A percentile compares a stretch with the other conserved stretches of the same genome.
Conservation (phyloP, 2,113 vertebrate species). For the Mesitornis unicolor region DNA sequence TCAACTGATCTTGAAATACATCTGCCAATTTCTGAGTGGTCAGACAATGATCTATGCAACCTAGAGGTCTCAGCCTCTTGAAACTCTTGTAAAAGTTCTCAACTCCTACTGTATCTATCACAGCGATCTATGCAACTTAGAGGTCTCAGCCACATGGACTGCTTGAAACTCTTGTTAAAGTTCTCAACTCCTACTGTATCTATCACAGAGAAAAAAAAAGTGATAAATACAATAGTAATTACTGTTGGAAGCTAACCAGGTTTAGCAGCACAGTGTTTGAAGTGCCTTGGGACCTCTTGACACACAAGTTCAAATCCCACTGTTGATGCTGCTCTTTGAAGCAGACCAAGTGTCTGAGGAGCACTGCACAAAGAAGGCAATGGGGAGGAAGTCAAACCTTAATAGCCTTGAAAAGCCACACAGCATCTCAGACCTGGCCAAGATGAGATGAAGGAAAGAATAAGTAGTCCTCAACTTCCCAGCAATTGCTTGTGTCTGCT, state of each 20-base stretch:
- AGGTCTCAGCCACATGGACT: background rate
- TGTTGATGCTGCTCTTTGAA: background rate
- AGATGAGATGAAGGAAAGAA: background rate
- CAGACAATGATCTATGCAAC: background rate
- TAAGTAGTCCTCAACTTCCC: background rate
- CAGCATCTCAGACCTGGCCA: background rate
- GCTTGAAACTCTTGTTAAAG: background rate
- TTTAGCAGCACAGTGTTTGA: background rate
- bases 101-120: background rate
- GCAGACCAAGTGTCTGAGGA: background rate
- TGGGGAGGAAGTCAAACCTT: background rate
- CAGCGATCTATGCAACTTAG: background rate
- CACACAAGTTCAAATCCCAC: background rate
- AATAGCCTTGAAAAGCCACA: background rate
- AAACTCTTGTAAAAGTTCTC: background rate
- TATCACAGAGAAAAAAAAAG: background rate
- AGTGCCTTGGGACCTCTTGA: background rate
- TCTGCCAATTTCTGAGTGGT: background rate
- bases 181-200: background rate
- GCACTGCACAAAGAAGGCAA: background rate
- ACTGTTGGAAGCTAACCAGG: background rate
- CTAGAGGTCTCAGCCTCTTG: no score
- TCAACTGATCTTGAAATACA: background rate
- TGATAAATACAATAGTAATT: background rate
- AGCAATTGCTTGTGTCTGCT: background rate